Evolutionary conservation across 2,113 vertebrate species (phyloP).

Genomic region (Ceyx melanurus): DNA sequence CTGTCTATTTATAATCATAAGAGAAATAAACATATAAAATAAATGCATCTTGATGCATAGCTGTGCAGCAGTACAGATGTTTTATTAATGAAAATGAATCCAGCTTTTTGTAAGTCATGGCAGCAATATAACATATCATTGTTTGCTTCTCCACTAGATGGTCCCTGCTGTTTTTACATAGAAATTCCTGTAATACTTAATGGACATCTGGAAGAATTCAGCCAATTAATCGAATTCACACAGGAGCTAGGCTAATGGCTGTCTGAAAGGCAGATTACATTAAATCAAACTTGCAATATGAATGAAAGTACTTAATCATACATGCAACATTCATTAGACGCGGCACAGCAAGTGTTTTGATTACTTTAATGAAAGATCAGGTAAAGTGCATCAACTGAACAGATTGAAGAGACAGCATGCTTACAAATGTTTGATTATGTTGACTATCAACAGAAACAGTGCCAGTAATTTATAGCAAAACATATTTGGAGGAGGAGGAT

Average conservation of each 20-base stretch:
- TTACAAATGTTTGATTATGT: slow-evolving; percentile 86
- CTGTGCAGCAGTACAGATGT: slow-evolving; percentile 82
- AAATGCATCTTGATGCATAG: slow-evolving; percentile 82
- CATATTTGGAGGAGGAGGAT: slow-evolving; percentile 68
- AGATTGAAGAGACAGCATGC: slow-evolving; percentile 84
- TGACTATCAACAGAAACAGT: slow-evolving; percentile 83
- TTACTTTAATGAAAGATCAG: slow-evolving; percentile 88
- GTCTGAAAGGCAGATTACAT: slow-evolving; percentile 87
- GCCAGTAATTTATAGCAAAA: slow-evolving; percentile 82
- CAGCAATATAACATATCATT: slow-evolving; percentile 84
- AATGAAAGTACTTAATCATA: slow-evolving; percentile 88
- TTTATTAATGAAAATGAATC: slow-evolving; percentile 88
- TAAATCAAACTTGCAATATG: slow-evolving; percentile 86
- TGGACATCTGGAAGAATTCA: slow-evolving; percentile 89
- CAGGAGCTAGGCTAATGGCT: slow-evolving; percentile 82
- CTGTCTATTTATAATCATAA: slow-evolving; percentile 74
- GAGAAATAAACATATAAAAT: slow-evolving; percentile 83
- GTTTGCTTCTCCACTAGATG: slow-evolving; percentile 78
- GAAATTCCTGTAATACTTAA: slow-evolving; percentile 88
- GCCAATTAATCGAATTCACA: slow-evolving; percentile 85
- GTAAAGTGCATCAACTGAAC: slow-evolving; percentile 85
- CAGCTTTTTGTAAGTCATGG: slow-evolving; percentile 84
- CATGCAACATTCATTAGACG: slow-evolving; percentile 86
- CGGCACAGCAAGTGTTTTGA: slow-evolving; percentile 84
- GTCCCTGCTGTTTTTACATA: slow-evolving; percentile 83